A percentile compares a stretch with the other conserved stretches of the same genome.
Evolutionary conservation across 2,797 vertebrate genomes (phyloP).

Genomic region (Phalanger gymnotis): DNA sequence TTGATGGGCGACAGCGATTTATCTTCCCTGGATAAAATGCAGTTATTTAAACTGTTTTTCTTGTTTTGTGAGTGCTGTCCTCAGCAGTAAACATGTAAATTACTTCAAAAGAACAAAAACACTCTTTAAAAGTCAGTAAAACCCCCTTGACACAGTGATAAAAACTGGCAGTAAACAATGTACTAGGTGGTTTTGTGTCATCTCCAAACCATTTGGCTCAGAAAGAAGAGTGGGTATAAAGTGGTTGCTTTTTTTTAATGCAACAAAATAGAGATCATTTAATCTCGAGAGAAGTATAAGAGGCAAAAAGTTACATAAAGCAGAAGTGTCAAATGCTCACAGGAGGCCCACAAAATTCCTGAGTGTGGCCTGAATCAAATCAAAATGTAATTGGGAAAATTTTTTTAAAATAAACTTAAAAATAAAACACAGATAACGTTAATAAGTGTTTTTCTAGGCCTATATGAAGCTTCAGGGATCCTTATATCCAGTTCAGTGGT

Average conservation of each 20-base stretch:
- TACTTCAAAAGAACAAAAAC: conserved; percentile 52
- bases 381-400: neutral
- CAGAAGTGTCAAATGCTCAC: neutral
- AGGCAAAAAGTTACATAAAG: neutral
- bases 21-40: conserved; percentile 72
- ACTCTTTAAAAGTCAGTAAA: conserved; percentile 50
- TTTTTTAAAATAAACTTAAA: neutral
- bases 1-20: conserved; percentile 76
- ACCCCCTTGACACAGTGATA: conserved; percentile 46
- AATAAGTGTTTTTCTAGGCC: neutral
- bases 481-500: neutral
- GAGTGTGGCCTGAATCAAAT: neutral
- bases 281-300: neutral
- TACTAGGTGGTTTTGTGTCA: neutral
- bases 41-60: conserved; percentile 69
- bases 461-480: neutral
- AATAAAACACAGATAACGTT: neutral
- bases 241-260: conserved; percentile 15
- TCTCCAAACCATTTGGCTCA: neutral
- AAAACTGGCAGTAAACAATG: conserved; percentile 47
- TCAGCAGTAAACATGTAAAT: conserved; percentile 65
- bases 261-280: neutral
- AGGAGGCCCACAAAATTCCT: neutral
- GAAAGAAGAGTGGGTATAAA: neutral
- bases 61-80: conserved; percentile 31